phyloP scores from a whole-genome alignment of 2,888 invertebrate genomes.

The Exocentrus adspersus region DNA sequence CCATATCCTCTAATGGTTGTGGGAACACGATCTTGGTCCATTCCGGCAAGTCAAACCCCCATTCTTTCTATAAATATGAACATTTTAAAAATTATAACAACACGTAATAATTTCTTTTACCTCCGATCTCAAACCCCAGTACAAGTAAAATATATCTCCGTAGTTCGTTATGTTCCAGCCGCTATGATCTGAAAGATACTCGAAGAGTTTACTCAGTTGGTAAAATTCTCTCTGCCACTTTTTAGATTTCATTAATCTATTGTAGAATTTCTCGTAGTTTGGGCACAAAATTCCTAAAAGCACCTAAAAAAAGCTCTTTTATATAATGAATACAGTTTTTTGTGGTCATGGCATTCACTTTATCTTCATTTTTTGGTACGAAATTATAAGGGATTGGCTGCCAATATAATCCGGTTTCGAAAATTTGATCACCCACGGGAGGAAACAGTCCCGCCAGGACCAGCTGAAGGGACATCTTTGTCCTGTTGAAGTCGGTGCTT shows the following conservation, averaged over 20 bases:
- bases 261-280: constrained; percentile 42
- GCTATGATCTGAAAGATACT: constrained; percentile 64
- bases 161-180: constrained; percentile 66
- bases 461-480: constrained; percentile 75
- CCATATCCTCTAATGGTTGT: constrained; percentile 53
- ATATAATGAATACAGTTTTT: no score
- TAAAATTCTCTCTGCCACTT: constrained; percentile 63
- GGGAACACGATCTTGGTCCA: constrained; percentile 61
- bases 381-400: constrained; percentile 81
- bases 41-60: constrained; percentile 58
- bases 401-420: constrained; percentile 71
- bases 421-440: constrained; percentile 67
- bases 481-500: constrained; percentile 76
- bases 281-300: constrained; percentile 47
- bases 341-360: neutral
- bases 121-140: constrained; percentile 62
- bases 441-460: constrained; percentile 76
- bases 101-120: neutral
- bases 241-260: constrained; percentile 28
- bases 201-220: constrained; percentile 63
- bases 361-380: constrained; percentile 59
- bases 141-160: constrained; percentile 70
- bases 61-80: constrained; percentile 49
- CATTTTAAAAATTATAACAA: neutral
- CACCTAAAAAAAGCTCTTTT: no score